Conservation (phyloP, 2,113 vertebrate genomes). For the Phocoena phocoena region DNA sequence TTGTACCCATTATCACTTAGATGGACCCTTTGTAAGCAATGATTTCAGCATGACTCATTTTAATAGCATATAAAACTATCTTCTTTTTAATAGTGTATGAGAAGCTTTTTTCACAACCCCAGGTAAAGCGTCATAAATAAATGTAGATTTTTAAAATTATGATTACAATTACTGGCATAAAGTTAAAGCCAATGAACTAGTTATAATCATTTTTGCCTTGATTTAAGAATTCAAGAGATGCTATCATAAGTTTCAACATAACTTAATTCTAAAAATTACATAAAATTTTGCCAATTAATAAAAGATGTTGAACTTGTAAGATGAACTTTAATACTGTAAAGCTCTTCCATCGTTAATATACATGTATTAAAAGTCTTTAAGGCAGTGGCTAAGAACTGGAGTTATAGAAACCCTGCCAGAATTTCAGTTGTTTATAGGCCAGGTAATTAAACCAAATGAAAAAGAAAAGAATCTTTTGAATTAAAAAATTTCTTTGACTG, state of each 20-base stretch:
- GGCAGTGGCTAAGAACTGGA: not conserved
- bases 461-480: conserved; percentile 41
- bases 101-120: conserved; percentile 3
- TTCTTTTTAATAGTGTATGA: conserved; percentile 45
- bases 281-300: not conserved
- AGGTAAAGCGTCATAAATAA: conserved; percentile 70
- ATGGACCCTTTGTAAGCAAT: conserved; percentile 60
- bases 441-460: conserved; percentile 29
- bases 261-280: conserved; percentile 26
- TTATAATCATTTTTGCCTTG: conserved; percentile 45
- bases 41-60: conserved; percentile 72
- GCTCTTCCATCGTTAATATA: not conserved
- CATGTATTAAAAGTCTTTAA: not conserved
- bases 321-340: not conserved
- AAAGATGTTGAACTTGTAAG: not conserved
- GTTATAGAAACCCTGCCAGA: not conserved
- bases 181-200: conserved; percentile 41
- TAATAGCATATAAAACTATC: conserved; percentile 53
- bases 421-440: not conserved
- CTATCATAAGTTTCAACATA: conserved; percentile 12
- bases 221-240: conserved; percentile 48
- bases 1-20: conserved; percentile 55
- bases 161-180: conserved; percentile 52
- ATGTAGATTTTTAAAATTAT: conserved; percentile 3
- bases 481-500: not conserved